Conservation (phyloP, 2,888 invertebrate genomes). For the Gnatocerus cornutus region DNA sequence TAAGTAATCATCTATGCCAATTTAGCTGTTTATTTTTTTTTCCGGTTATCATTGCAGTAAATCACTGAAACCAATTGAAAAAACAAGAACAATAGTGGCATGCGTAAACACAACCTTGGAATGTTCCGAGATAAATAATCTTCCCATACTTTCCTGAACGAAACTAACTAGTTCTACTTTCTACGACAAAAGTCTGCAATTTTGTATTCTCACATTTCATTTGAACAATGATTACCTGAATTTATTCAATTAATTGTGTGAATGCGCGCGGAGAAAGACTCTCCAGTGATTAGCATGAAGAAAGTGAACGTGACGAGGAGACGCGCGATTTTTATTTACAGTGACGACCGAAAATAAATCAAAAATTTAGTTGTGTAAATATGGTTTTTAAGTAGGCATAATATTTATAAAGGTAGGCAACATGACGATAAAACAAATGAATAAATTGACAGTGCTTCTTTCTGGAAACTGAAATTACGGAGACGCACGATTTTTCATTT, state of each 20-base stretch:
- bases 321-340: background rate
- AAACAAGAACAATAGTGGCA: background rate
- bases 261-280: slow-evolving; percentile 26
- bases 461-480: no score
- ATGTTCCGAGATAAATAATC: slow-evolving; percentile 21
- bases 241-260: slow-evolving; percentile 46
- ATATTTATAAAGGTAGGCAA: no score
- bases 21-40: slow-evolving; percentile 2
- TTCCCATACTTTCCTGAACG: slow-evolving; percentile 52
- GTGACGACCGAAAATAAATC: no score
- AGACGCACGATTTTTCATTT: no score
- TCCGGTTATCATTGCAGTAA: background rate
- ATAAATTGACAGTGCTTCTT: no score
- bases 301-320: slow-evolving; percentile 35
- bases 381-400: no score
- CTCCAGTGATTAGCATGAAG: background rate
- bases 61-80: background rate
- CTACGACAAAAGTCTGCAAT: slow-evolving; percentile 40
- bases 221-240: slow-evolving; percentile 27
- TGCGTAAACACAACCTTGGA: slow-evolving; percentile 43
- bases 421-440: no score
- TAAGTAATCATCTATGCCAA: background rate
- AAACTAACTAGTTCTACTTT: slow-evolving; percentile 51
- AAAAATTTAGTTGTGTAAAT: no score
- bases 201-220: slow-evolving; percentile 45